A percentile compares a stretch with the other conserved stretches of the same genome.
Evolutionary conservation across 2,113 vertebrate species (phyloP).

Genomic region (Dissostichus mawsoni): DNA sequence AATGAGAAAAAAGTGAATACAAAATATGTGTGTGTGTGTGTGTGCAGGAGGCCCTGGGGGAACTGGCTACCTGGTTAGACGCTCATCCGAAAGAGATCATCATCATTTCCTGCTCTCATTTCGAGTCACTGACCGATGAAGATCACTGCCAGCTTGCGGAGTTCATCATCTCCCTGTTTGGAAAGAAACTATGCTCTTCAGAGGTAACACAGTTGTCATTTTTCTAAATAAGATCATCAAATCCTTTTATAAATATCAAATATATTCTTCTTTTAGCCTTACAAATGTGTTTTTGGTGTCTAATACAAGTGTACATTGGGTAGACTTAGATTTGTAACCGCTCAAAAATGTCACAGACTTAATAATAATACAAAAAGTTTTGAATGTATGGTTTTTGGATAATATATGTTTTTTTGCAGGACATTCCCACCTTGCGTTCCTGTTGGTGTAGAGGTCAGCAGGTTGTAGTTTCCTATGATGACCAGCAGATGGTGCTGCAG

Average conservation of each 20-base stretch:
- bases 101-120: slow-evolving; percentile 78
- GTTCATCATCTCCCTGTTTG: slow-evolving; percentile 76
- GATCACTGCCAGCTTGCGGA: slow-evolving; percentile 76
- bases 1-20: background rate
- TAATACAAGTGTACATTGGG: background rate
- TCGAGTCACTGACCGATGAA: slow-evolving; percentile 65
- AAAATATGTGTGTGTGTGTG: background rate
- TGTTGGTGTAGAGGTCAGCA: slow-evolving; percentile 80
- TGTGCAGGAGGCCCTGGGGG: slow-evolving; percentile 77
- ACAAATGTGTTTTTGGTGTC: background rate
- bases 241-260: background rate
- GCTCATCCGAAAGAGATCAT: slow-evolving; percentile 80
- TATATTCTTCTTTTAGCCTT: background rate
- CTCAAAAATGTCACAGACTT: background rate
- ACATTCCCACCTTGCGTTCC: slow-evolving; percentile 69
- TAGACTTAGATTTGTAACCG: background rate
- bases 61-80: slow-evolving; percentile 77
- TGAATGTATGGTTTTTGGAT: background rate
- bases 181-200: slow-evolving; percentile 73
- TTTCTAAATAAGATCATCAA: background rate
- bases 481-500: slow-evolving; percentile 51
- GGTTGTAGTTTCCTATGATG: slow-evolving; percentile 80
- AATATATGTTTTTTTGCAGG: slow-evolving; percentile 54
- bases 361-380: background rate
- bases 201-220: slow-evolving; percentile 38